These are phyloP conservation scores for Laupala kohalensis DNA, from an alignment of 1,140 invertebrate species.

Conservation along the genomic window DNA sequence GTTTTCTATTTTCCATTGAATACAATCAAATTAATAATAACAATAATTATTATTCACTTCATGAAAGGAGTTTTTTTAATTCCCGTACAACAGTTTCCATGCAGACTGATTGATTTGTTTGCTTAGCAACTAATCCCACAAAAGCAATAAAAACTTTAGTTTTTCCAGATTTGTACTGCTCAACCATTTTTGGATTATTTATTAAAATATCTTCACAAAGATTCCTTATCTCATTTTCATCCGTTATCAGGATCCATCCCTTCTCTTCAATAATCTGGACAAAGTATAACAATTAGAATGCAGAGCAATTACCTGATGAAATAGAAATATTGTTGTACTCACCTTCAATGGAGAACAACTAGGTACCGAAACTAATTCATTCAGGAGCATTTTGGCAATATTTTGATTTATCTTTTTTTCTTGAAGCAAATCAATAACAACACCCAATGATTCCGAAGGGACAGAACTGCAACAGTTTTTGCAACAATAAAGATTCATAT, in stretches of 20 bases:
- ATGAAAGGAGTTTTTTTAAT: conserved; percentile 42
- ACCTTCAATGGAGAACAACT: conserved; percentile 31
- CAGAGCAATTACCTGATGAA: not conserved
- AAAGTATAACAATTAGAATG: conserved; percentile 4
- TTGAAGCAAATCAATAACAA: conserved; percentile 44
- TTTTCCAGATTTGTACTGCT: conserved; percentile 54
- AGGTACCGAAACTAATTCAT: conserved; percentile 35
- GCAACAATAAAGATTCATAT: conserved; percentile 17
- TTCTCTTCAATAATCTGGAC: conserved; percentile 44
- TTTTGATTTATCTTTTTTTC: conserved; percentile 43
- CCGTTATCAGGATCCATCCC: conserved; percentile 46
- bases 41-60: conserved; percentile 21
- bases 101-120: conserved; percentile 46
- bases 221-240: conserved; percentile 40
- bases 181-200: conserved; percentile 51
- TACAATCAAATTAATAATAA: conserved; percentile 1
- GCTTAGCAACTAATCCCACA: conserved; percentile 39
- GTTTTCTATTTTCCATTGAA: no score
- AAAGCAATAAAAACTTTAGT: conserved; percentile 49
- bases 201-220: conserved; percentile 46
- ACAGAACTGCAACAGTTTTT: conserved; percentile 27
- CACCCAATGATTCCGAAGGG: conserved; percentile 34
- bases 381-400: conserved; percentile 36
- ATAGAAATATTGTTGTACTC: conserved; percentile 8
- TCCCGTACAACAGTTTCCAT: conserved; percentile 44